A percentile compares a stretch with the other conserved stretches of the same genome.
Conservation (phyloP, 2,888 invertebrate species). For the Bhutanitis thaidina region DNA sequence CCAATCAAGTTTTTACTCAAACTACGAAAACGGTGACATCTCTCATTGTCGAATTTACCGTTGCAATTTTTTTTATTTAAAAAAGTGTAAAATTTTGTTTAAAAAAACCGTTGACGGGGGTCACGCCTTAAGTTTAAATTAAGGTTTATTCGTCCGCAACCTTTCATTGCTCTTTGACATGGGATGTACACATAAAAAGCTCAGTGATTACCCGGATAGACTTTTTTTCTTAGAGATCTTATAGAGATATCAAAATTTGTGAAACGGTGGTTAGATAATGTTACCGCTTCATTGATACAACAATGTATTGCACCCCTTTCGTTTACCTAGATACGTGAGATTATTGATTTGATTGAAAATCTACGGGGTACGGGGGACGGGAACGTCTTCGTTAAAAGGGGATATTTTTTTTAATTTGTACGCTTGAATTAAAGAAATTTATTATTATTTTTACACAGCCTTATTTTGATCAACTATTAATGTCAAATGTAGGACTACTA, state of each 20-base stretch:
- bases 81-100: conserved; percentile 62
- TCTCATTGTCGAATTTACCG: conserved; percentile 62
- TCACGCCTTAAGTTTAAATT: conserved; percentile 73
- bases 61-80: conserved; percentile 54
- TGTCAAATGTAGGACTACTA: too few species aligned
- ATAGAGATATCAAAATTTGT: conserved; percentile 66
- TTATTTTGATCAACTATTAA: too few species aligned
- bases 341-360: conserved; percentile 42
- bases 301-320: conserved; percentile 54
- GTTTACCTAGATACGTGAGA: conserved; percentile 60
- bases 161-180: conserved; percentile 77
- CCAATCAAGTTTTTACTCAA: conserved; percentile 77
- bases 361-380: too few species aligned
- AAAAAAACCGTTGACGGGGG: conserved; percentile 75
- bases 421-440: too few species aligned
- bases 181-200: conserved; percentile 54
- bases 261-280: conserved; percentile 69
- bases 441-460: too few species aligned
- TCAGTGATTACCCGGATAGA: conserved; percentile 67
- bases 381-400: not conserved
- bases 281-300: conserved; percentile 47
- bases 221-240: conserved; percentile 55
- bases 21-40: conserved; percentile 64
- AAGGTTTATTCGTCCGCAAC: conserved; percentile 68
- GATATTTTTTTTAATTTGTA: not conserved